phyloP scores from a whole-genome alignment of 2,113 vertebrate species.

The Puma concolor region DNA sequence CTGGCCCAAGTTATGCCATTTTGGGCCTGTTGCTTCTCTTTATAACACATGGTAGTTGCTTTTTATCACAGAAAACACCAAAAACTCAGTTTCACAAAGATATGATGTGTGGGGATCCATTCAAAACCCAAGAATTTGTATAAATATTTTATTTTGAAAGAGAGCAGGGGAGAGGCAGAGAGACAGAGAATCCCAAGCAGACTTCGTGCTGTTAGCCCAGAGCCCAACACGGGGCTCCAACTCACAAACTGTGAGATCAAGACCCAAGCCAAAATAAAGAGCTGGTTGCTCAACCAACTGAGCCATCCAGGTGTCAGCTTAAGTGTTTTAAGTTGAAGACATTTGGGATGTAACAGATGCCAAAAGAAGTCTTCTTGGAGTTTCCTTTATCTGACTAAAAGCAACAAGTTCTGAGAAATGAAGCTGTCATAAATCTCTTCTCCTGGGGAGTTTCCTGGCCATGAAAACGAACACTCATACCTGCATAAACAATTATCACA shows the following conservation, averaged over 20 bases:
- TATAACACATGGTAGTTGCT: neutral
- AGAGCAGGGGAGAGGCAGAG: no score
- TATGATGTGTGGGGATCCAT: neutral
- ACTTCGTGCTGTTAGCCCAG: no score
- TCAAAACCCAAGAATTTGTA: neutral
- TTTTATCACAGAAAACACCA: neutral
- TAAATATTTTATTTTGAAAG: neutral
- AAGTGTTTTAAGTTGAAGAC: constrained; percentile 24
- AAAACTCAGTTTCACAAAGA: neutral
- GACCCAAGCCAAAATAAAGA: no score
- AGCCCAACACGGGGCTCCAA: no score
- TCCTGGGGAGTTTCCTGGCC: neutral
- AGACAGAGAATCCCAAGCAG: no score
- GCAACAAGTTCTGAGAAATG: neutral
- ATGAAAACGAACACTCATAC: neutral
- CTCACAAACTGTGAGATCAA: no score
- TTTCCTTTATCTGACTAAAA: neutral
- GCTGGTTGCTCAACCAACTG: no score
- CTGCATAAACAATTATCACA: neutral
- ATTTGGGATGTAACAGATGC: neutral
- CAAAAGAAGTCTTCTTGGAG: neutral
- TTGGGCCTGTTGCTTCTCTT: neutral
- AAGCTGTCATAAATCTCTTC: neutral
- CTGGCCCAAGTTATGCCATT: neutral
- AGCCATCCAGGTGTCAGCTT: neutral